Evolutionary conservation across 2,113 vertebrate species (phyloP).

Genomic region (Blennius ocellaris): DNA sequence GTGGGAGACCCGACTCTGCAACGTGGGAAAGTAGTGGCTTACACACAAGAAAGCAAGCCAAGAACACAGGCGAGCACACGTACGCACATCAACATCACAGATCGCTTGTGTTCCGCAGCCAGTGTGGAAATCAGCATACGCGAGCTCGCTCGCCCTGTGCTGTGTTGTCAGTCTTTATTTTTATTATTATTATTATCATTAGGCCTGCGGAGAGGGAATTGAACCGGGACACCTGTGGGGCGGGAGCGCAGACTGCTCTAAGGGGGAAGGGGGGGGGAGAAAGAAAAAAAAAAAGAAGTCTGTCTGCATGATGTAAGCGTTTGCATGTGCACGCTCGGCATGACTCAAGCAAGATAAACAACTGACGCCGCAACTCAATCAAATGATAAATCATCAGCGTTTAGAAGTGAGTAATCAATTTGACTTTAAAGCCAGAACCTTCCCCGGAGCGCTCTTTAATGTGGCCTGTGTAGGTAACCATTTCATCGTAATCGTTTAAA

Average conservation of each 20-base stretch:
- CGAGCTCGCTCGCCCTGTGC: constrained; percentile 64
- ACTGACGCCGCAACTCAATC: constrained; percentile 55
- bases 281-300: constrained; percentile 5
- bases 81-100: constrained; percentile 50
- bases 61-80: constrained; percentile 58
- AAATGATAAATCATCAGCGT: constrained; percentile 68
- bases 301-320: constrained; percentile 27
- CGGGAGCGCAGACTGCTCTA: constrained; percentile 57
- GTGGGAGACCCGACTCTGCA: constrained; percentile 74
- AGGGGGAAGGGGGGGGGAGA: constrained; percentile 7
- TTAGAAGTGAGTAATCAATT: constrained; percentile 52
- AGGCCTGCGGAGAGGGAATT: constrained; percentile 70
- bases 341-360: constrained; percentile 5
- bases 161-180: constrained; percentile 67
- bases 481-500: constrained; percentile 70
- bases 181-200: constrained; percentile 62
- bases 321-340: constrained; percentile 9
- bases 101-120: constrained; percentile 32
- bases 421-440: constrained; percentile 54
- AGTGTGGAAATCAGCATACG: constrained; percentile 60
- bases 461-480: constrained; percentile 35
- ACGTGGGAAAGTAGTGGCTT: constrained; percentile 84
- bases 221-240: constrained; percentile 75
- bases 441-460: constrained; percentile 55
- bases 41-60: constrained; percentile 71